phyloP scores from a whole-genome alignment of 2,888 invertebrate species.

The Diachrysia chrysitis region DNA sequence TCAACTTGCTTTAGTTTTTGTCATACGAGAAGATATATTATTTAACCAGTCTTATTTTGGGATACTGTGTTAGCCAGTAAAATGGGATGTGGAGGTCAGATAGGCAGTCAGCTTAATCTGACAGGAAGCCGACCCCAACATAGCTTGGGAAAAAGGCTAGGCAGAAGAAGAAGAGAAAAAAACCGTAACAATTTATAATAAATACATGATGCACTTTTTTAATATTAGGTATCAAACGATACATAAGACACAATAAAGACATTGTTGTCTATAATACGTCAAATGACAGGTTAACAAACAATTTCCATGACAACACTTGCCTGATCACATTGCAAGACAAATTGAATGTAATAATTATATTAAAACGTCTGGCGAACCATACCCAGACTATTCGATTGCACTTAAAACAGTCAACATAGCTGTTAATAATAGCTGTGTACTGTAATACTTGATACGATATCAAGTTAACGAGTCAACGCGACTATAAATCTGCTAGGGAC shows the following conservation, averaged over 20 bases:
- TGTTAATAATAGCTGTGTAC: constrained; percentile 59
- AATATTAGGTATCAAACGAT: background rate
- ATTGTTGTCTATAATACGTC: background rate
- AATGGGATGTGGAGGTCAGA: too few species aligned
- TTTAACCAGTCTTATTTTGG: too few species aligned
- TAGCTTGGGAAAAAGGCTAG: too few species aligned
- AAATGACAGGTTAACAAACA: background rate
- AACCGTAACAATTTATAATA: too few species aligned
- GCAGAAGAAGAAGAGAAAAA: too few species aligned
- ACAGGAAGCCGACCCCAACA: too few species aligned
- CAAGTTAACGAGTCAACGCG: constrained; percentile 79
- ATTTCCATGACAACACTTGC: background rate
- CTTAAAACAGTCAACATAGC: constrained; percentile 45
- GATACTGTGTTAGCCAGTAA: too few species aligned
- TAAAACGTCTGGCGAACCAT: constrained; percentile 50
- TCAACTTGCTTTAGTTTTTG: too few species aligned
- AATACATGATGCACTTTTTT: too few species aligned
- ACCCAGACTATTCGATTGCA: constrained; percentile 52
- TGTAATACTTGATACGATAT: constrained; percentile 70
- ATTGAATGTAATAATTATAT: constrained; percentile 28
- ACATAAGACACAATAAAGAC: background rate
- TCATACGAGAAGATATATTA: too few species aligned
- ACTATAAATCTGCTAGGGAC: constrained; percentile 80
- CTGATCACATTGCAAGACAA: background rate
- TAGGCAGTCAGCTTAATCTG: too few species aligned